phyloP scores from a whole-genome alignment of 2,797 vertebrate species.

The Chrosomus eos region DNA sequence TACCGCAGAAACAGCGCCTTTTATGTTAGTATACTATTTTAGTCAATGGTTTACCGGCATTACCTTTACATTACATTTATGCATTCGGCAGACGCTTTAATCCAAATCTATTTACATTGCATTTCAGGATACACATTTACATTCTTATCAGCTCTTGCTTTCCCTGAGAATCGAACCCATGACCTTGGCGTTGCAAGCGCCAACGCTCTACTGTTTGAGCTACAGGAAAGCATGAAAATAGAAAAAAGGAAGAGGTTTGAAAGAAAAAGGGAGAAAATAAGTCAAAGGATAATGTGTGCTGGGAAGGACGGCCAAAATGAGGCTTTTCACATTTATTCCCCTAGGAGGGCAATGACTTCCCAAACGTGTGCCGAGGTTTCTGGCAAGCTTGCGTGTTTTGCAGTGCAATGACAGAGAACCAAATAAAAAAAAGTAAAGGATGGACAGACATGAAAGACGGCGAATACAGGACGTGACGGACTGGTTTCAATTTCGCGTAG shows the following conservation, averaged over 20 bases:
- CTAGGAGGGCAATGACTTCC: slow-evolving; percentile 51
- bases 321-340: slow-evolving; percentile 50
- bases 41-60: not conserved
- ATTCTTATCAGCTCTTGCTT: no score
- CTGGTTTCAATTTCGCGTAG: not conserved
- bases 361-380: slow-evolving; percentile 37
- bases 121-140: no score
- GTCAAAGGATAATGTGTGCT: slow-evolving; percentile 47
- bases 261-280: slow-evolving; percentile 21
- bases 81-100: no score
- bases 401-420: slow-evolving; percentile 35
- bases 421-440: slow-evolving; percentile 33
- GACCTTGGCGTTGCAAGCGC: no score
- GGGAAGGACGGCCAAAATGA: slow-evolving; percentile 54
- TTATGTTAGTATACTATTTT: not conserved
- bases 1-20: not conserved
- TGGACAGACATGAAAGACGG: slow-evolving; percentile 19
- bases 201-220: no score
- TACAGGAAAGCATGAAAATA: not conserved
- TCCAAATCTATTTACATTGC: no score
- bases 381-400: slow-evolving; percentile 27
- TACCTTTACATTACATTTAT: no score
- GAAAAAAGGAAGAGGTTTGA: not conserved
- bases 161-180: no score
- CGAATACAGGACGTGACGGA: not conserved